These are phyloP conservation scores for Congeria kusceri DNA, from an alignment of 2,888 invertebrate genomes.

Conservation along the genomic window DNA sequence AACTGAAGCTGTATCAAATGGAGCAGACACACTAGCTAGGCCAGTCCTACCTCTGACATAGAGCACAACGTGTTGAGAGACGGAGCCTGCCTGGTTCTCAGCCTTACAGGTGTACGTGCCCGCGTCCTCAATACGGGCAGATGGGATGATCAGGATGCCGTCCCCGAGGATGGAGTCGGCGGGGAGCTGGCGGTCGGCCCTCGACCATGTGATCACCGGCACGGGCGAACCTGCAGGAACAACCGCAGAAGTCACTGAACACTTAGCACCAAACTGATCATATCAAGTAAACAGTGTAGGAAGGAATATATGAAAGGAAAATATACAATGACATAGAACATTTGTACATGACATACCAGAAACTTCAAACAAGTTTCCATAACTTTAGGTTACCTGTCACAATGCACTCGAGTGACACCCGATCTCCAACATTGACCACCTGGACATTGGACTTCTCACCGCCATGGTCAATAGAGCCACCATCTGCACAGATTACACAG, in stretches of 20 bases:
- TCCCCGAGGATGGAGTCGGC: constrained; percentile 86
- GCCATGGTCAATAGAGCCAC: constrained; percentile 4
- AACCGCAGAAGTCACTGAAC: too few species aligned
- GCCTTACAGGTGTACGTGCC: constrained; percentile 91
- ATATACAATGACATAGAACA: too few species aligned
- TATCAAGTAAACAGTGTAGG: too few species aligned
- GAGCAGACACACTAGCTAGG: too few species aligned
- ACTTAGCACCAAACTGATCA: too few species aligned
- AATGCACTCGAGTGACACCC: constrained; percentile 82
- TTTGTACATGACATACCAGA: too few species aligned
- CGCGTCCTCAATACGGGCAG: constrained; percentile 88
- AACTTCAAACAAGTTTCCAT: too few species aligned
- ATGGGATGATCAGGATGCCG: constrained; percentile 87
- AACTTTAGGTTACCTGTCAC: constrained; percentile 74
- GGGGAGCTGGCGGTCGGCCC: constrained; percentile 85
- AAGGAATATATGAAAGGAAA: too few species aligned
- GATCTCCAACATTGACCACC: constrained; percentile 79
- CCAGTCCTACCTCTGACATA: constrained; percentile 75
- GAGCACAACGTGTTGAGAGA: constrained; percentile 87
- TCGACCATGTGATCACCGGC: constrained; percentile 88
- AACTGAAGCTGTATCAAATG: too few species aligned
- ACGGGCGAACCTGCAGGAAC: constrained; percentile 70
- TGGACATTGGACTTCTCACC: constrained; percentile 60
- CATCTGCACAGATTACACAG: constrained; percentile 12
- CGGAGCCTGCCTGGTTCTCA: constrained; percentile 86